Evolutionary conservation across 1,140 invertebrate species (phyloP).

Genomic region (Panagrolaimus sp.): DNA sequence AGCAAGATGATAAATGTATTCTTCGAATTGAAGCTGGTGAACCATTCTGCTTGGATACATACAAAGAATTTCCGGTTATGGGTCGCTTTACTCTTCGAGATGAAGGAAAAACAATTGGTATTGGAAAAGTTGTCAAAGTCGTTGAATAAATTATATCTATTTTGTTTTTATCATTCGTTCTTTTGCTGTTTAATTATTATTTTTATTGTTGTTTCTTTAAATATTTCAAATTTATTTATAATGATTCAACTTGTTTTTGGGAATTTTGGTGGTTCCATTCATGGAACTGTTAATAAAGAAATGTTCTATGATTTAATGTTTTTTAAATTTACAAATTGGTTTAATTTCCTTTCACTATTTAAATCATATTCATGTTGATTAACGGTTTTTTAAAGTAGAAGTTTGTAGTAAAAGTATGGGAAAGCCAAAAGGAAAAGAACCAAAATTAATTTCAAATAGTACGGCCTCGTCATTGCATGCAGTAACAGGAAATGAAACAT

Average conservation of each 20-base stretch:
- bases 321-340: constrained; percentile 2
- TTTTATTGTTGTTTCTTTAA: no score
- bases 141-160: constrained; percentile 44
- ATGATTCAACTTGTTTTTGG: background rate
- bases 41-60: constrained; percentile 93
- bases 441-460: constrained; percentile 6
- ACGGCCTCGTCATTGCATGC: background rate
- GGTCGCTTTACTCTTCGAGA: constrained; percentile 96
- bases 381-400: no score
- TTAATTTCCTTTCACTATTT: background rate
- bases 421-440: background rate
- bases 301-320: no score
- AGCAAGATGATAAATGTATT: constrained; percentile 98
- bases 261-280: background rate
- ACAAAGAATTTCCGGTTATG: constrained; percentile 97
- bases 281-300: no score
- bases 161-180: background rate
- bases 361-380: background rate
- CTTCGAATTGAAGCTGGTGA: constrained; percentile 92
- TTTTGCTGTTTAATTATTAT: background rate
- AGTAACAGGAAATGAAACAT: background rate
- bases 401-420: background rate
- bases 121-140: constrained; percentile 57
- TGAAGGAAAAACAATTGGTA: constrained; percentile 68
- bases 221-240: background rate